Evolutionary conservation across 2,888 invertebrate species (phyloP).

Genomic region (Taphrorychus bicolor): DNA sequence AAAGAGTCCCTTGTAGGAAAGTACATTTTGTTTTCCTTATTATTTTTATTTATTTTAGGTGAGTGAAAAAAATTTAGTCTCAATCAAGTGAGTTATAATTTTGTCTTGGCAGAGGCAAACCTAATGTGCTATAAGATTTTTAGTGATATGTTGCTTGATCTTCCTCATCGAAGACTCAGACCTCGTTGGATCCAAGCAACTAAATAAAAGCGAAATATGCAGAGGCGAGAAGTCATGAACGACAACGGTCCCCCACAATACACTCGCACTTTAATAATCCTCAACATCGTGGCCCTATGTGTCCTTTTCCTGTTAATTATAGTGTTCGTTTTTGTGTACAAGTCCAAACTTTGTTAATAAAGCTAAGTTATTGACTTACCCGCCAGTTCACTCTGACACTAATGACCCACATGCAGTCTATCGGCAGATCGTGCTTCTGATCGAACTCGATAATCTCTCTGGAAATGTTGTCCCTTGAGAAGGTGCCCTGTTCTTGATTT

Average conservation of each 20-base stretch:
- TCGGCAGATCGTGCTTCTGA: conserved; percentile 64
- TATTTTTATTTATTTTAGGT: neutral
- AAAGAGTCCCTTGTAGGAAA: neutral
- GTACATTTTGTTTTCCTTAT: neutral
- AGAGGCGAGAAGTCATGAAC: neutral
- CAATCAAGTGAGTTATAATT: too few relatives aligned
- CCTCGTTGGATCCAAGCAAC: neutral
- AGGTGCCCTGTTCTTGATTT: conserved; percentile 63
- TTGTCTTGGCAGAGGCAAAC: neutral
- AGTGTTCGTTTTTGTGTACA: neutral
- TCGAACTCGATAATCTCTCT: conserved; percentile 63
- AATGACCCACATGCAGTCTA: conserved; percentile 81
- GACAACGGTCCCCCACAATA: neutral
- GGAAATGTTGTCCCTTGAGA: conserved; percentile 67
- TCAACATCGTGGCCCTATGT: conserved; percentile 8
- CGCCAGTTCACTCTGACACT: conserved; percentile 69
- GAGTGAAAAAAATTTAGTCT: neutral
- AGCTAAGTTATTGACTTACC: conserved; percentile 60
- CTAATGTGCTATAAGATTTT: neutral
- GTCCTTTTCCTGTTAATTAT: conserved; percentile 9
- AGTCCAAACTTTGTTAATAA: conserved; percentile 10
- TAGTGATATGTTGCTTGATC: neutral
- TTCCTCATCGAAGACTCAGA: conserved; percentile 2
- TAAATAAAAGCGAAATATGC: conserved; percentile 2
- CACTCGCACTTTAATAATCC: neutral